phyloP scores from a whole-genome alignment of 2,113 vertebrate genomes.

The Pseudopodoces humilis region DNA sequence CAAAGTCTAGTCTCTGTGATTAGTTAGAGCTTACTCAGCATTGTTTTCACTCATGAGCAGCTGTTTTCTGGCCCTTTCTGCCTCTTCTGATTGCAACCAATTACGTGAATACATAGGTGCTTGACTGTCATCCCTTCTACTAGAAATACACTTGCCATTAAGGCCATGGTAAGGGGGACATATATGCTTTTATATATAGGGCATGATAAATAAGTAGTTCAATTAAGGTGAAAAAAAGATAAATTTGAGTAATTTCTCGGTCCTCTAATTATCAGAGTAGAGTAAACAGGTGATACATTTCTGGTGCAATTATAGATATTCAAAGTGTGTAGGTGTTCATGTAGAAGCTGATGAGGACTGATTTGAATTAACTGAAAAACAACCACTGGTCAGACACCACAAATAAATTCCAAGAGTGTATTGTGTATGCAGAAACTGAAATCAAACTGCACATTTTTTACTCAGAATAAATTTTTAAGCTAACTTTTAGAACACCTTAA shows the following conservation, averaged over 20 bases:
- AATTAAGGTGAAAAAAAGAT: too few relatives aligned
- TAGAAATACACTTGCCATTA: background rate
- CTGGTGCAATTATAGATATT: background rate
- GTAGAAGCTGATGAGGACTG: background rate
- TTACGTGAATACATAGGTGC: background rate
- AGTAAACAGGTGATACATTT: background rate
- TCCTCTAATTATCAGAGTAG: background rate
- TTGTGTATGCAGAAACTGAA: background rate
- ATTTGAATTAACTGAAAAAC: background rate
- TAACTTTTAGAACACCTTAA: background rate
- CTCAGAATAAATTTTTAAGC: background rate
- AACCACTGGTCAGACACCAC: background rate
- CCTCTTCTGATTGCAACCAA: background rate
- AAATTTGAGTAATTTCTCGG: background rate
- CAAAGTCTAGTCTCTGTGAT: background rate
- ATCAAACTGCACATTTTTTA: background rate
- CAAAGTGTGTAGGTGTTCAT: background rate
- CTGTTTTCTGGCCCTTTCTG: background rate
- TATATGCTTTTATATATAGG: background rate
- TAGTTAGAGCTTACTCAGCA: background rate
- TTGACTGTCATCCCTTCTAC: background rate
- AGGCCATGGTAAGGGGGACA: fast-evolving
- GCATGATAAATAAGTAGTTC: too few relatives aligned
- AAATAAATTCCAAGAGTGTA: background rate
- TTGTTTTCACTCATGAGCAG: background rate